Evolutionary conservation across 2,888 invertebrate genomes (phyloP).

Genomic region (Eilema depressum): DNA sequence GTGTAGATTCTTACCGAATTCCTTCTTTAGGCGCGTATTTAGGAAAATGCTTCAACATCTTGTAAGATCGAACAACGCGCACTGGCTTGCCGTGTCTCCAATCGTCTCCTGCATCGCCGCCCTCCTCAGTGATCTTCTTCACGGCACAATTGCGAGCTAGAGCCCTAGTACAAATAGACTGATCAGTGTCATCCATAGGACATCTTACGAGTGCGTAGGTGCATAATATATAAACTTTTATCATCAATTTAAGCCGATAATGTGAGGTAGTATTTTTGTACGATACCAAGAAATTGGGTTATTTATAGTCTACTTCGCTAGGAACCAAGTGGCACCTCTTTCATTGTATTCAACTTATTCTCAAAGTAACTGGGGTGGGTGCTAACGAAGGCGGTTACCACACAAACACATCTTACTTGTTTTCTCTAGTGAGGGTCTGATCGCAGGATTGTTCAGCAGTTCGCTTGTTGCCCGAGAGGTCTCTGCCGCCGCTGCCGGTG

Average conservation of each 20-base stretch:
- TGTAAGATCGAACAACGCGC: slow-evolving; percentile 92
- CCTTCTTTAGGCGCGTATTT: slow-evolving; percentile 93
- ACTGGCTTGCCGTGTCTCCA: slow-evolving; percentile 93
- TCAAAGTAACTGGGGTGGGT: background rate
- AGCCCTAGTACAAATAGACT: slow-evolving; percentile 81
- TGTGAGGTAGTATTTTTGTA: too few species aligned
- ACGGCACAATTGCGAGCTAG: slow-evolving; percentile 93
- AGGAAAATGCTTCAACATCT: slow-evolving; percentile 90
- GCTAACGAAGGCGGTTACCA: background rate
- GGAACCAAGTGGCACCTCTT: too few species aligned
- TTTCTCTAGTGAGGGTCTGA: slow-evolving; percentile 92
- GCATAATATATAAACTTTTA: too few species aligned
- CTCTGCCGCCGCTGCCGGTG: slow-evolving; percentile 94
- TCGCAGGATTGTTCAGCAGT: slow-evolving; percentile 93
- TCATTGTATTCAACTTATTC: background rate
- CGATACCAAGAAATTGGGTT: too few species aligned
- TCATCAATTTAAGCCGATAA: too few species aligned
- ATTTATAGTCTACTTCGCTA: too few species aligned
- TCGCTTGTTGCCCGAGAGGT: slow-evolving; percentile 93
- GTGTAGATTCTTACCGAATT: slow-evolving; percentile 75
- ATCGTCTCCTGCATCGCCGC: slow-evolving; percentile 89
- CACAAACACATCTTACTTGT: slow-evolving; percentile 83
- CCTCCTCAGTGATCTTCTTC: slow-evolving; percentile 87
- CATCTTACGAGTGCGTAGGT: too few species aligned
- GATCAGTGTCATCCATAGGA: background rate